A percentile compares a stretch with the other conserved stretches of the same genome.
Evolutionary conservation across 2,888 invertebrate genomes (phyloP).

Genomic region (Andrena haemorrhoa): DNA sequence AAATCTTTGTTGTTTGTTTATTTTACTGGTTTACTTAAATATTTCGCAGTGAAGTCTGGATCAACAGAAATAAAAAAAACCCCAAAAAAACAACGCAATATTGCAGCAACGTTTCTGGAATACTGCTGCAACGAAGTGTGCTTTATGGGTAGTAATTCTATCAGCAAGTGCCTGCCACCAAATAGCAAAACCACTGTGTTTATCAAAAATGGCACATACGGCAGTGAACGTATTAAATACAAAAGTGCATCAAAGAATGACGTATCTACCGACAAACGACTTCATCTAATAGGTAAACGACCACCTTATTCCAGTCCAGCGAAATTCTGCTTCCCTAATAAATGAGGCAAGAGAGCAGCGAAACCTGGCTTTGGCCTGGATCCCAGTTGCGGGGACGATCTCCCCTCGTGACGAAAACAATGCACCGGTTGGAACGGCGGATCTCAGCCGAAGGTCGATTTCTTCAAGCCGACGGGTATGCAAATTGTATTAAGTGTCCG

Average conservation of each 20-base stretch:
- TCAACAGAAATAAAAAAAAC: too few species aligned
- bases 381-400: neutral
- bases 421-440: neutral
- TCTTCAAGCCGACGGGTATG: conserved; percentile 75
- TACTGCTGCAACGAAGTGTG: too few species aligned
- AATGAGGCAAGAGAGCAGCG: neutral
- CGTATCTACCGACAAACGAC: neutral
- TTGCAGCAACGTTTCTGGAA: too few species aligned
- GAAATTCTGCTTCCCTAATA: neutral
- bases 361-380: neutral
- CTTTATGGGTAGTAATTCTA: too few species aligned
- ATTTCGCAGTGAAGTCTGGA: too few species aligned
- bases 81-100: too few species aligned
- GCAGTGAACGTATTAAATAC: neutral
- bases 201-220: neutral
- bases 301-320: neutral
- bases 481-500: conserved; percentile 79
- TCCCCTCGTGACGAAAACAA: conserved; percentile 13
- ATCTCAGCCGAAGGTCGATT: conserved; percentile 40
- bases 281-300: neutral
- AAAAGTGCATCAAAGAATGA: neutral
- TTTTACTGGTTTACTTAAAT: too few species aligned
- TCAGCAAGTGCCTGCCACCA: too few species aligned
- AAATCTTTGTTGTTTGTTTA: too few species aligned
- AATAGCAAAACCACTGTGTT: too few species aligned